Evolutionary conservation across 2,113 vertebrate species (phyloP).

Genomic region (Mixornis gularis): DNA sequence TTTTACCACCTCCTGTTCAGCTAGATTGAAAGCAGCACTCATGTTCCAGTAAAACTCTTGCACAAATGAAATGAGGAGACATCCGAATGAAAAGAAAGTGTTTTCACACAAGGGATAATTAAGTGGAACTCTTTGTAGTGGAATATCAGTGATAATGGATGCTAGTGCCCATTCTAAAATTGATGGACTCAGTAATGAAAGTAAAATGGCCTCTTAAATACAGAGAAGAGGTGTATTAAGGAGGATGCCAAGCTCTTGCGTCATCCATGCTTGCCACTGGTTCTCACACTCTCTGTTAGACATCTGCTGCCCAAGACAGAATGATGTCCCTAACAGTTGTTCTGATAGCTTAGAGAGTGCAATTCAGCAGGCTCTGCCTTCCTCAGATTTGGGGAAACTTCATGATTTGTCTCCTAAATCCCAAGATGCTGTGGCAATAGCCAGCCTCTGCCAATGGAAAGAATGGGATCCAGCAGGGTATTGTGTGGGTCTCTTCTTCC

Average conservation of each 20-base stretch:
- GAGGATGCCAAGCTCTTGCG: background rate
- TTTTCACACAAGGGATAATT: background rate
- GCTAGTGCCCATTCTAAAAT: background rate
- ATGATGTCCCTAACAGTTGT: background rate
- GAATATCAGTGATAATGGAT: background rate
- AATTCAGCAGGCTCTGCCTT: background rate
- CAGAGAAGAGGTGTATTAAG: background rate
- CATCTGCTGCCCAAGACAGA: background rate
- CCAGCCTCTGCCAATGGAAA: background rate
- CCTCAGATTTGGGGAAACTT: background rate
- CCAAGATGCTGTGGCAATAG: background rate
- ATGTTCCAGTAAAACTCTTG: background rate
- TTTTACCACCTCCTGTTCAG: background rate
- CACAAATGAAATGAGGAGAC: background rate
- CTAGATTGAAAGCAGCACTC: background rate
- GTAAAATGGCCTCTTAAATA: background rate
- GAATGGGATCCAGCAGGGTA: rapidly evolving
- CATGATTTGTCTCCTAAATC: background rate
- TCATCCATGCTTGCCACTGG: rapidly evolving
- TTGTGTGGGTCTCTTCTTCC: background rate
- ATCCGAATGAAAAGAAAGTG: background rate
- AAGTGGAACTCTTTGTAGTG: background rate
- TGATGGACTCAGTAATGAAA: background rate
- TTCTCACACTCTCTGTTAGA: background rate
- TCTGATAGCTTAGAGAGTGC: background rate